Percentiles rank a stretch among this genome's conserved stretches.
Evolutionary conservation across 2,888 invertebrate genomes (phyloP).

Genomic region (Cepaea hortensis): DNA sequence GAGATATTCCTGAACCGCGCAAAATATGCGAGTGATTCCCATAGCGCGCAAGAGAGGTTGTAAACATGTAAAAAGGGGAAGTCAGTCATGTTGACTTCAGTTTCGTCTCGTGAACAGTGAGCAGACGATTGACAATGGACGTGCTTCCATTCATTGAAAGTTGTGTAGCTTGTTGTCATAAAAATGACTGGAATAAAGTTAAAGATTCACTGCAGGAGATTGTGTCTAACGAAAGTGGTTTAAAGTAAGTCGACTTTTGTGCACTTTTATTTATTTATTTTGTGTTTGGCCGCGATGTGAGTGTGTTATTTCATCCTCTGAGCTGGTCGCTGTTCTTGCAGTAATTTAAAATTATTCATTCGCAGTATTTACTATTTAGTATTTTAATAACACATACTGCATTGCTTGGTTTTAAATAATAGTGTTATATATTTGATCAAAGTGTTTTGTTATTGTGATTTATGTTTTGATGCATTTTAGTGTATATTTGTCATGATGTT

Average conservation of each 20-base stretch:
- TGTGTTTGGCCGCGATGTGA: background rate
- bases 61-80: constrained; percentile 37
- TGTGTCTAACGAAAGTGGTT: constrained; percentile 22
- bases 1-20: constrained; percentile 8
- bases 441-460: too few relatives aligned
- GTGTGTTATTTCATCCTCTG: background rate
- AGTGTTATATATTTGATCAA: too few relatives aligned
- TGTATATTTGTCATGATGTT: too few relatives aligned
- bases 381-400: too few relatives aligned
- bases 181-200: constrained; percentile 33
- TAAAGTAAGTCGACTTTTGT: constrained; percentile 26
- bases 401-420: too few relatives aligned
- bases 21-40: background rate
- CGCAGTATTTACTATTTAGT: too few relatives aligned
- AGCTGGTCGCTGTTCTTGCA: background rate
- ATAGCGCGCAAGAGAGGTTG: background rate
- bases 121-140: constrained; percentile 10
- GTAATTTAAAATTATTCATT: too few relatives aligned
- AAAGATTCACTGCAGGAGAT: constrained; percentile 22
- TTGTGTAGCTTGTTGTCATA: constrained; percentile 10
- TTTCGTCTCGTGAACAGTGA: background rate
- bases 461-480: too few relatives aligned
- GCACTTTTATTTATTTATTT: background rate
- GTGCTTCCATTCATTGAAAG: constrained; percentile 12
- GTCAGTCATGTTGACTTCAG: background rate